Conservation (phyloP, 1,140 invertebrate species). For the Thaumetopoea pityocampa region DNA sequence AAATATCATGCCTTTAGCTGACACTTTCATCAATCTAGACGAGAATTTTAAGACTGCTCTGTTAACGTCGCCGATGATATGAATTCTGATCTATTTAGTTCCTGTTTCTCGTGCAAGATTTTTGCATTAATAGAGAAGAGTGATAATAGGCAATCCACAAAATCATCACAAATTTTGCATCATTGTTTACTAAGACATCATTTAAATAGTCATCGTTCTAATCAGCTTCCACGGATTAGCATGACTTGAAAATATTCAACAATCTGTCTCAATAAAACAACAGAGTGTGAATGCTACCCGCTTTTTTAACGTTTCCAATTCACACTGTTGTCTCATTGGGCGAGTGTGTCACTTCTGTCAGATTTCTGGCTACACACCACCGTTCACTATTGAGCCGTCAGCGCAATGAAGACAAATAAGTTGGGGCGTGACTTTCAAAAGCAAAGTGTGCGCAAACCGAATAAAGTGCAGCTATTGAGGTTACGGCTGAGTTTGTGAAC, state of each 20-base stretch:
- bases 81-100: too few relatives aligned
- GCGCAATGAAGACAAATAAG: conserved; percentile 67
- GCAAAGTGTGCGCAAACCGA: conserved; percentile 62
- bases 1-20: too few relatives aligned
- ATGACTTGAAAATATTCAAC: conserved; percentile 3
- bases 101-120: too few relatives aligned
- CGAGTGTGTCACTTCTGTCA: conserved; percentile 28
- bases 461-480: conserved; percentile 36
- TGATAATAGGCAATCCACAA: too few relatives aligned
- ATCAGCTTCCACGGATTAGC: conserved; percentile 1
- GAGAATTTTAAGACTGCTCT: too few relatives aligned
- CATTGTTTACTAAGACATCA: too few relatives aligned
- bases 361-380: conserved; percentile 42
- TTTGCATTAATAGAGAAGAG: too few relatives aligned
- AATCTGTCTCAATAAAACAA: conserved; percentile 10
- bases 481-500: conserved; percentile 5
- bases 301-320: conserved; percentile 24
- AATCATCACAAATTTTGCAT: too few relatives aligned
- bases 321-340: conserved; percentile 26
- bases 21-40: too few relatives aligned
- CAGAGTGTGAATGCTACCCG: conserved; percentile 9
- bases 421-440: conserved; percentile 61
- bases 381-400: conserved; percentile 64
- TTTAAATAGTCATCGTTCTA: background rate
- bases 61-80: too few relatives aligned